phyloP scores from a whole-genome alignment of 53 echinoderm and acorn worm species.

The Henricia sp. region DNA sequence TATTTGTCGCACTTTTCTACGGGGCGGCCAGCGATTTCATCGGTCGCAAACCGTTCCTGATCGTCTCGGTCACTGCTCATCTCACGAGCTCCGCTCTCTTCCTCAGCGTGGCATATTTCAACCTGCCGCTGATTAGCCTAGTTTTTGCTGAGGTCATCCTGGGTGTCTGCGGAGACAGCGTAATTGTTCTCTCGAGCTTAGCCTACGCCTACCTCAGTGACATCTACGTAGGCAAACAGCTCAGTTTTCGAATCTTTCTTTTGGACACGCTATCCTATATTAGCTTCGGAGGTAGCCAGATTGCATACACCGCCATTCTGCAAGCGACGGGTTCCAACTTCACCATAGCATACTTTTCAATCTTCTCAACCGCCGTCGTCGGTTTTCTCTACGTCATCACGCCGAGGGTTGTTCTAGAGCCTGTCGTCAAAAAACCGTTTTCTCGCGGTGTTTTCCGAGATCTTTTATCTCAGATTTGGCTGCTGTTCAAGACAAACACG shows the following conservation, averaged over 20 bases:
- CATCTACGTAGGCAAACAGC: conserved; percentile 20
- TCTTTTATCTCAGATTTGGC: conserved; percentile 17
- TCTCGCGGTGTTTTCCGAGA: conserved; percentile 32
- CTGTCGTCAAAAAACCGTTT: conserved; percentile 24
- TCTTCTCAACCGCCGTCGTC: conserved; percentile 22
- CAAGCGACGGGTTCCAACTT: conserved; percentile 34
- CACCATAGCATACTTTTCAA: conserved; percentile 22
- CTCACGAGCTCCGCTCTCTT: conserved; percentile 46
- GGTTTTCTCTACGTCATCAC: conserved; percentile 52
- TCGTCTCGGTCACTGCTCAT: conserved; percentile 54
- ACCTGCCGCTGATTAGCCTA: conserved; percentile 16
- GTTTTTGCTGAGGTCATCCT: conserved; percentile 46
- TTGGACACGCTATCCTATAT: conserved; percentile 44
- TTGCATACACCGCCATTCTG: conserved; percentile 36
- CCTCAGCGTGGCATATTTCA: conserved; percentile 53
- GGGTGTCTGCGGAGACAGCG: conserved; percentile 67
- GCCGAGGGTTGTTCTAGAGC: conserved; percentile 49
- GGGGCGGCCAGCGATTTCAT: conserved; percentile 66
- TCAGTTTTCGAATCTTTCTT: conserved; percentile 31
- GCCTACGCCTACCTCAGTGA: conserved; percentile 61
- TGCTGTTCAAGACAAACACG: conserved; percentile 19
- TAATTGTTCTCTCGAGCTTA: conserved; percentile 1
- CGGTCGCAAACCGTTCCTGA: conserved; percentile 64
- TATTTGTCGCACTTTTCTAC: conserved; percentile 27
- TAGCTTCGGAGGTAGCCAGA: conserved; percentile 63